Evolutionary conservation across 2,888 invertebrate genomes (phyloP).

Genomic region (Brachypalpus laphriformis): DNA sequence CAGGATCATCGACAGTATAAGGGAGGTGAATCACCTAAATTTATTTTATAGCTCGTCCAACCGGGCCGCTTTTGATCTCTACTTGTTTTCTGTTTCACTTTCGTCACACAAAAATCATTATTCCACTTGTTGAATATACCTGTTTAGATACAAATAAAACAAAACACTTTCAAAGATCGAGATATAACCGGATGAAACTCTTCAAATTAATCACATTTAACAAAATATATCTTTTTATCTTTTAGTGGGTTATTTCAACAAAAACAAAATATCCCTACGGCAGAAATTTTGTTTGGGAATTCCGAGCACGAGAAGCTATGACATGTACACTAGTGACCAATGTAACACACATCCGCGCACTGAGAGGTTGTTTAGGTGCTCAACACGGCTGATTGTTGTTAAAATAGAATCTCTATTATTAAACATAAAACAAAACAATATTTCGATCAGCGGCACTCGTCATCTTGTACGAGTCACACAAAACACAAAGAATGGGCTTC

Average conservation of each 20-base stretch:
- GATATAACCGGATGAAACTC: slow-evolving; percentile 6
- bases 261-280: slow-evolving; percentile 3
- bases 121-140: slow-evolving; percentile 69
- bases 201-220: slow-evolving; percentile 1
- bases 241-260: slow-evolving; percentile 38
- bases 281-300: slow-evolving; percentile 25
- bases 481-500: slow-evolving; percentile 19
- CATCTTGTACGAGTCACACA: slow-evolving; percentile 7
- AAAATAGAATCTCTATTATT: slow-evolving; percentile 72
- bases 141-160: slow-evolving; percentile 33
- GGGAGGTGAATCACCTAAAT: slow-evolving; percentile 45
- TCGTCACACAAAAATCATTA: slow-evolving; percentile 53
- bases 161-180: background rate
- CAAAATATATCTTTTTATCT: background rate
- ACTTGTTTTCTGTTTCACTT: slow-evolving; percentile 6
- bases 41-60: slow-evolving; percentile 5
- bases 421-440: slow-evolving; percentile 49
- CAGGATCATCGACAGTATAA: background rate
- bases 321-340: slow-evolving; percentile 23
- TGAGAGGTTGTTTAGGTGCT: slow-evolving; percentile 39
- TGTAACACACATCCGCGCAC: slow-evolving; percentile 53
- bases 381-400: slow-evolving; percentile 51
- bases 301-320: slow-evolving; percentile 18
- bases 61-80: background rate
- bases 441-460: slow-evolving; percentile 30